Evolutionary conservation across 2,888 invertebrate genomes (phyloP), one percentile per base, ranked within the genome.

Genomic region (Parasteatoda lunata): DNA sequence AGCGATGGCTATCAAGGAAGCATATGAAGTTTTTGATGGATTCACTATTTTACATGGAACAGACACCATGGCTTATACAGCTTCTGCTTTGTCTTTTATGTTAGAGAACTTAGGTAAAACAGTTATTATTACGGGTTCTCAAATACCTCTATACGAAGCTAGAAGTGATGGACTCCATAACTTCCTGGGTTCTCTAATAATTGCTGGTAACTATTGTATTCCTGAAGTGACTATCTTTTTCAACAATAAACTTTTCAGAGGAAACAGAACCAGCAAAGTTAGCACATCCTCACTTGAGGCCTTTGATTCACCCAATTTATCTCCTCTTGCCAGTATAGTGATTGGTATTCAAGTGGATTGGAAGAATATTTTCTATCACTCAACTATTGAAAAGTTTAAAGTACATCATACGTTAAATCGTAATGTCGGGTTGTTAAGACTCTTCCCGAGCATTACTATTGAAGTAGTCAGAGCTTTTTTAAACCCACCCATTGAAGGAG

Each of bases 41-140:
- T 99, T 99, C 91, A 97, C 99, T 0, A 94, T 99, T 1, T 94
- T 99, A 0, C 98, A 99, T 91, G 99, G 99, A 0, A 99, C 92
- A 4, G 99, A 99, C 91, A 99, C 99, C 0, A 93, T 99, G 90
- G 95, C 97, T 6, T 99, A 98, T 92, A 98, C 98, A 0, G 97
- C 99, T 0, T 98, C 98, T 0, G 98, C 98, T 0, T 93, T 99
- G 0, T 98, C 98, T 0, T 99, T 98, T 92, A 98, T 99, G 97
- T 94, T 98, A 91, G 97, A 98, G 92, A 96, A 97, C 90, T 94
- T 99, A 2, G 97, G 97, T 13, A 99, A 99, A 92, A 95, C 97
- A 6, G 95, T 99, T 13, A 95, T 99, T 52, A 93, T 99, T 71
- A 99, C 98, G 4, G 98, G 98, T 15, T 96, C 98, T 8, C 97